Evolutionary conservation across 2,113 vertebrate genomes (phyloP).

Genomic region (Camelus dromedarius): DNA sequence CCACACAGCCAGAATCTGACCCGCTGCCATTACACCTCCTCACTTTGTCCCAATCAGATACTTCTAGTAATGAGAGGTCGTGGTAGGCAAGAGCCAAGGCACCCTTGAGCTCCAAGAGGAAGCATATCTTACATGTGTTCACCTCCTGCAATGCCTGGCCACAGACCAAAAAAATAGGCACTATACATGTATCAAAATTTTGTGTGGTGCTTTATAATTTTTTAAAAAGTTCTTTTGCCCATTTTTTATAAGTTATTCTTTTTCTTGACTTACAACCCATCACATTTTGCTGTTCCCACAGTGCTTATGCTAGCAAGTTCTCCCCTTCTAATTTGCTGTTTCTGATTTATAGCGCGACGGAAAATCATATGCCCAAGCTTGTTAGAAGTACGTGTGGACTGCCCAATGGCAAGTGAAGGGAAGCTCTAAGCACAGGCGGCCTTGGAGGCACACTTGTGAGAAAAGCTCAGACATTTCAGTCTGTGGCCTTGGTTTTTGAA

Average conservation of each 20-base stretch:
- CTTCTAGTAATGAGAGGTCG: not conserved
- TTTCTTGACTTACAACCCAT: conserved; percentile 8
- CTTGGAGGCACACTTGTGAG: not conserved
- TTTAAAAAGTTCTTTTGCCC: not conserved
- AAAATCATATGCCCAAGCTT: not conserved
- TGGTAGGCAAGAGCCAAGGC: not conserved
- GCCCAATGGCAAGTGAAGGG: not conserved
- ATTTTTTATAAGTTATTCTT: conserved; percentile 14
- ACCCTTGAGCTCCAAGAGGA: not conserved
- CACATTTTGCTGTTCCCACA: not conserved
- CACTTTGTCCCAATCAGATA: not conserved
- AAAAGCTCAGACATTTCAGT: not conserved
- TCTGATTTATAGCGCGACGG: conserved; percentile 34
- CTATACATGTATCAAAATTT: not conserved
- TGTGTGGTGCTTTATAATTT: not conserved
- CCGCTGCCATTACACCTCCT: not conserved
- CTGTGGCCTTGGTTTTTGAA: not conserved
- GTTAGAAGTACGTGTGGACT: not conserved
- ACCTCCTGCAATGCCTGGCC: not conserved
- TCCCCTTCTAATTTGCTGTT: conserved; percentile 38
- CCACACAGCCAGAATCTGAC: not conserved
- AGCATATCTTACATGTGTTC: not conserved
- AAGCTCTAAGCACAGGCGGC: not conserved
- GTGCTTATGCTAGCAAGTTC: conserved; percentile 39
- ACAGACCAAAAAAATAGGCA: not conserved